These are phyloP conservation scores for Gasterosteus nipponicus DNA, from an alignment of 2,113 vertebrate species.

Conservation along the genomic window DNA sequence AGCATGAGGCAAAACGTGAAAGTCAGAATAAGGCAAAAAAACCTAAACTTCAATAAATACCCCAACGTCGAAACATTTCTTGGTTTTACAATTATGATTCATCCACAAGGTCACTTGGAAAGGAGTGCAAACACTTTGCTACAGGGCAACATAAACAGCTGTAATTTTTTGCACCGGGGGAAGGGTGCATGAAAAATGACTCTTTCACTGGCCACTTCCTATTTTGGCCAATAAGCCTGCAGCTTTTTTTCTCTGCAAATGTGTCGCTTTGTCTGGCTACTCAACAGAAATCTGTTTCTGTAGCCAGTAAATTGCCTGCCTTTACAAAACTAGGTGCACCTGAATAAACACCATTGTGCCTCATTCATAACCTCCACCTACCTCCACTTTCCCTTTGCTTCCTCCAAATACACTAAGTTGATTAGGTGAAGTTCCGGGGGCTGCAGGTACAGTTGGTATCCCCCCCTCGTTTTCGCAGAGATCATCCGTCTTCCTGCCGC, in stretches of 20 bases:
- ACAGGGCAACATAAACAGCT: constrained; percentile 22
- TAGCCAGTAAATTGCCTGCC: too few species aligned
- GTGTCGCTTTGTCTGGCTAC: constrained; percentile 49
- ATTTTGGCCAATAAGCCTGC: constrained; percentile 9
- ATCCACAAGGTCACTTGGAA: constrained; percentile 10
- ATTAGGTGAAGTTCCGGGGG: constrained; percentile 42
- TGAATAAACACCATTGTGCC: constrained; percentile 36
- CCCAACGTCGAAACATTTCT: neutral
- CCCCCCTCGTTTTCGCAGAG: constrained; percentile 16
- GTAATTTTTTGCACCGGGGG: constrained; percentile 15
- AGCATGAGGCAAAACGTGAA: neutral
- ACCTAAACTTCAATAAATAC: neutral
- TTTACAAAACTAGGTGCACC: constrained; percentile 31
- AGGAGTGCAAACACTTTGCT: neutral
- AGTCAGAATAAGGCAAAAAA: neutral
- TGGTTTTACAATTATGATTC: constrained; percentile 21
- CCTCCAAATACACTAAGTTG: constrained; percentile 38
- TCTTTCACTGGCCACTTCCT: constrained; percentile 11
- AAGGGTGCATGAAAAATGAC: constrained; percentile 1
- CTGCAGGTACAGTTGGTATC: constrained; percentile 42
- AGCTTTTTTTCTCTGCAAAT: constrained; percentile 17
- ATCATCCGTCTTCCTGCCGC: constrained; percentile 63
- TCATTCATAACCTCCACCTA: constrained; percentile 6
- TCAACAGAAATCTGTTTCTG: too few species aligned
- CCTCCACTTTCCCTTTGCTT: constrained; percentile 2